Base-by-base conservation (phyloP, 2,113 vertebrate genomes). In the Pardalotus punctatus region DNA sequence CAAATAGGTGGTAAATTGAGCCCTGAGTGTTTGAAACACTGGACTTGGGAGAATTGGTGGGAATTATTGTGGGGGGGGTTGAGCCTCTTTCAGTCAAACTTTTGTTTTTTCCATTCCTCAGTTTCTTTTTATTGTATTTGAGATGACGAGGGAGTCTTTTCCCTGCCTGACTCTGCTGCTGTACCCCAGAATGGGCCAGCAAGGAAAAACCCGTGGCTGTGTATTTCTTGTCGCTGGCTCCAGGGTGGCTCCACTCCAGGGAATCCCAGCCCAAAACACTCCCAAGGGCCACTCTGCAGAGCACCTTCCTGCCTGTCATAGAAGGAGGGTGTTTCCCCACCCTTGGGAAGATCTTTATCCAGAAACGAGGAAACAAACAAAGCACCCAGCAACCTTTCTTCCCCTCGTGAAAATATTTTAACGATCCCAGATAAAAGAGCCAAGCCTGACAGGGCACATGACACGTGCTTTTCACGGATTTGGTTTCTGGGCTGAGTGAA, bases 1-100 rank as follows among this genome's bases (percentile, higher is more conserved):
- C 89, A 91, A 89, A 89, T 54, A 93, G 74, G 58, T 38, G 81
- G 78, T 79, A 85, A 95, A 94, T 31, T 69, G 89, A 95, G 70
- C 77, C 51, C 18, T 7, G 38, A 42, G 38, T 56, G 54, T 71
- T 81, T 86, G 86, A 86, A 81, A 81, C 33, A 9, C 70, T 27
- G 69, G 54, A 33, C 25, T 74, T 43, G 9, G 56, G 48, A 81
- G 48, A 81, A 48, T 8, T 20, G 33, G 15, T 60, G 65, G 73
- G 43, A 89, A 57, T 18, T 27, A 18, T 6, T 5, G 61, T 64
- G 25, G 16, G 21, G 11, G 4, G 33, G 29, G 11, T 13, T 27
- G 31, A 81, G 47, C 43, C 47, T 70, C 27, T 73, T 71, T 11
- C n/a, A 58, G 38, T 38, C 21, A 50, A 76, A 77, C 24, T 67